Evolutionary conservation across 2,888 invertebrate species (phyloP).

Genomic region (Hemaris fuciformis): DNA sequence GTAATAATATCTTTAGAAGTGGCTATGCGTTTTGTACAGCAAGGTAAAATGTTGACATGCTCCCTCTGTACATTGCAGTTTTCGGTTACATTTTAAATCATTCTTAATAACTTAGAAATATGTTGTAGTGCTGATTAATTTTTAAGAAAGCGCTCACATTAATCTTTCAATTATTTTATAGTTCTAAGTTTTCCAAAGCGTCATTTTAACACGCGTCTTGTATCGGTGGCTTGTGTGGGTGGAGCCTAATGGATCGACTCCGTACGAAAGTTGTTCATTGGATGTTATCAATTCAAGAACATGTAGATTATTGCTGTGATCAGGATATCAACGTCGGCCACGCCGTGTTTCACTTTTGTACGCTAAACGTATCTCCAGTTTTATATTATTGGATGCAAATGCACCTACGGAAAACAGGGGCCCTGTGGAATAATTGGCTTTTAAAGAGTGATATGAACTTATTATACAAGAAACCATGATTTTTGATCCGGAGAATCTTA

Average conservation of each 20-base stretch:
- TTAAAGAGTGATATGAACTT: no score
- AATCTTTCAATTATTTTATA: no score
- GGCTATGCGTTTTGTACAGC: no score
- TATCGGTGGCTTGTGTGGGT: constrained; percentile 65
- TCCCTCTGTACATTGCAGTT: no score
- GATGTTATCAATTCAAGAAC: constrained; percentile 71
- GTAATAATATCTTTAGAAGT: no score
- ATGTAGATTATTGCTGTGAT: constrained; percentile 60
- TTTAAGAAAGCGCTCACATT: no score
- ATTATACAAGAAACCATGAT: no score
- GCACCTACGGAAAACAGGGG: no score
- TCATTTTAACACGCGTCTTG: constrained; percentile 50
- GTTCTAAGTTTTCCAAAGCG: constrained; percentile 24
- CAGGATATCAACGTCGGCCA: constrained; percentile 30
- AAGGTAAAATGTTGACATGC: no score
- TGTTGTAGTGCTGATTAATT: no score
- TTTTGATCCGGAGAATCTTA: not conserved
- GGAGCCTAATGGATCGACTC: constrained; percentile 65
- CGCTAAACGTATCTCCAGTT: constrained; percentile 1
- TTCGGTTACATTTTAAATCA: no score
- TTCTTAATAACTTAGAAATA: no score
- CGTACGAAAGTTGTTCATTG: constrained; percentile 72
- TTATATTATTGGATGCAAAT: not conserved
- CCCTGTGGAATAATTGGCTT: not conserved
- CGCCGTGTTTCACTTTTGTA: constrained; percentile 11